Percentiles rank a stretch among this genome's conserved stretches.
phyloP scores from a whole-genome alignment of 2,888 invertebrate genomes.

The Troglohyphantes excavatus region DNA sequence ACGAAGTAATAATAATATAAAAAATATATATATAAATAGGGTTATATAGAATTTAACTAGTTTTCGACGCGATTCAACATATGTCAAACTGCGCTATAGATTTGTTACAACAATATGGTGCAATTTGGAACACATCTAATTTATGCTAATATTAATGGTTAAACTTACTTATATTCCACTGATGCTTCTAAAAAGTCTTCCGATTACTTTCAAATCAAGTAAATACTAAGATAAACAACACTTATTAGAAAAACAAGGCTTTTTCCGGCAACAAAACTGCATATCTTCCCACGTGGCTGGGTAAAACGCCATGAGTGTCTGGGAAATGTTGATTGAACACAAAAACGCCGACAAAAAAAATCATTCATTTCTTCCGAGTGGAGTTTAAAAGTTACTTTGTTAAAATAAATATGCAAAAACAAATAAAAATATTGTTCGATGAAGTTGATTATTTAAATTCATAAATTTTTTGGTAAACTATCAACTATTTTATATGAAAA shows the following conservation, averaged over 20 bases:
- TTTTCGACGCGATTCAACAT: neutral
- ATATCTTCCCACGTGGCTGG: conserved; percentile 51
- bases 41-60: neutral
- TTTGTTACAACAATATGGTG: conserved; percentile 46
- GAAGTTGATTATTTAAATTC: too few species aligned
- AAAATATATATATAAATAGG: neutral
- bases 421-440: neutral
- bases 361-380: neutral
- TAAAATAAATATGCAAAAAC: neutral
- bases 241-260: conserved; percentile 9
- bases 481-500: neutral
- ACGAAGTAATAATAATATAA: neutral
- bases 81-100: neutral
- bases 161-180: neutral
- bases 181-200: neutral
- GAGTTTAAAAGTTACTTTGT: neutral
- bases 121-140: conserved; percentile 5
- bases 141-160: neutral
- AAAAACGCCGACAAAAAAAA: conserved; percentile 26
- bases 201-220: neutral
- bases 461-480: neutral
- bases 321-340: neutral
- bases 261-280: conserved; percentile 32
- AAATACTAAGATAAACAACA: conserved; percentile 23
- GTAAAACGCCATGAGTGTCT: conserved; percentile 18